phyloP scores from a whole-genome alignment of 2,888 invertebrate species.

The Campoplex capitator region DNA sequence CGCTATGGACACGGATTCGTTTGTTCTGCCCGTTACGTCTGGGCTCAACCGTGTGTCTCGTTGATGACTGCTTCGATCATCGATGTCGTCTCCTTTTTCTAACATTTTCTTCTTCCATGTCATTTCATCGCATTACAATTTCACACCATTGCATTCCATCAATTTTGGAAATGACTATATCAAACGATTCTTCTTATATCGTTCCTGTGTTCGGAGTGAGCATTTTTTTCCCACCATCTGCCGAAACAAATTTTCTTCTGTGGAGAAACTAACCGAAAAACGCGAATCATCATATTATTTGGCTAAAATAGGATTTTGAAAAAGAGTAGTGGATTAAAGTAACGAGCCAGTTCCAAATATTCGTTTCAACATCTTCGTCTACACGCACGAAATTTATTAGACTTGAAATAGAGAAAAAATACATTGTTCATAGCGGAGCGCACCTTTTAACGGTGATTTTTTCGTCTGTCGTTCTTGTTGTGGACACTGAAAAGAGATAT shows the following conservation, averaged over 20 bases:
- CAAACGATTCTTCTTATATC: neutral
- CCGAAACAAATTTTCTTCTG: neutral
- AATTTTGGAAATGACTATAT: neutral
- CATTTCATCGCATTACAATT: no score
- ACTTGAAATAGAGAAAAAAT: neutral
- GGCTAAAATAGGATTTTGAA: neutral
- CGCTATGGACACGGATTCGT: no score
- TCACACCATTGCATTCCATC: no score
- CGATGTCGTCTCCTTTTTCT: no score
- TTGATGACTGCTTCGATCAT: no score
- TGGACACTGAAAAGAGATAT: neutral
- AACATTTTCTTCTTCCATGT: no score
- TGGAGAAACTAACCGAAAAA: neutral
- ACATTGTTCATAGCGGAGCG: neutral
- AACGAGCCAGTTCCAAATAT: neutral
- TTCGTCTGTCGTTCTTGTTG: neutral
- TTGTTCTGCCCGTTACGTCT: no score
- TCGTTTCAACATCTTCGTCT: neutral
- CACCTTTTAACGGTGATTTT: neutral
- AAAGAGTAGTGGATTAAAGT: neutral
- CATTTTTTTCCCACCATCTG: neutral
- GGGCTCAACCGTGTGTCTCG: no score
- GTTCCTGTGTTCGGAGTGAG: no score
- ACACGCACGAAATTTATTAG: neutral
- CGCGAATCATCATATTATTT: neutral